Conservation (phyloP, 2,888 invertebrate species). For the Sabellastarte sp. region DNA sequence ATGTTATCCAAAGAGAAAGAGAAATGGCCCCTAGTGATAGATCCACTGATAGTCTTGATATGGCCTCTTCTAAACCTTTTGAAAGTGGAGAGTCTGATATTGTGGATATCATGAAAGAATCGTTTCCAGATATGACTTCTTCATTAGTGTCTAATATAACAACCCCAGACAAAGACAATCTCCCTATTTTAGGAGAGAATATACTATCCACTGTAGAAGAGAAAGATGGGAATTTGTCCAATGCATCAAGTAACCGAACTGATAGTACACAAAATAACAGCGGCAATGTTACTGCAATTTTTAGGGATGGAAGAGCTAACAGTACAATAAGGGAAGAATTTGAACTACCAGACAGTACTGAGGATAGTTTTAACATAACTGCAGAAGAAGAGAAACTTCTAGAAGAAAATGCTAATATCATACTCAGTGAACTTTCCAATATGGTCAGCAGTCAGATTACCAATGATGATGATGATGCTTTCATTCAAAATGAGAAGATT, state of each 20-base stretch:
- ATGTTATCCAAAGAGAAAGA: not conserved
- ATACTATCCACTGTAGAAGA: not conserved
- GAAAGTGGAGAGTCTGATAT: not conserved
- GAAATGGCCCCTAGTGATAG: not conserved
- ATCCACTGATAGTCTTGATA: constrained; percentile 2
- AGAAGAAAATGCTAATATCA: constrained; percentile 65
- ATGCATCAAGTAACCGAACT: not conserved
- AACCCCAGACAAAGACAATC: constrained; percentile 15
- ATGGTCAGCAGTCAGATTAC: constrained; percentile 58
- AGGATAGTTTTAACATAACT: constrained; percentile 7
- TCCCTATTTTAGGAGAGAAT: not conserved
- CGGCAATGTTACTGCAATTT: not conserved
- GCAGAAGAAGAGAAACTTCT: constrained; percentile 61
- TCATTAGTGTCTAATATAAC: constrained; percentile 24
- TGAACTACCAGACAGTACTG: not conserved
- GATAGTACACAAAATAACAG: not conserved
- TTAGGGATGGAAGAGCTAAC: not conserved
- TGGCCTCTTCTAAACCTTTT: not conserved
- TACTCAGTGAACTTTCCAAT: constrained; percentile 62
- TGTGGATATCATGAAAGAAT: constrained; percentile 39
- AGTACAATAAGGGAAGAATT: not conserved
- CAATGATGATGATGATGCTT: constrained; percentile 61
- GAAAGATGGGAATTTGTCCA: not conserved
- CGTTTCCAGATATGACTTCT: constrained; percentile 34
- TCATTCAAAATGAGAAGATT: constrained; percentile 67